Base-by-base conservation (phyloP, 2,797 vertebrate species). In the Malacoraja senta region DNA sequence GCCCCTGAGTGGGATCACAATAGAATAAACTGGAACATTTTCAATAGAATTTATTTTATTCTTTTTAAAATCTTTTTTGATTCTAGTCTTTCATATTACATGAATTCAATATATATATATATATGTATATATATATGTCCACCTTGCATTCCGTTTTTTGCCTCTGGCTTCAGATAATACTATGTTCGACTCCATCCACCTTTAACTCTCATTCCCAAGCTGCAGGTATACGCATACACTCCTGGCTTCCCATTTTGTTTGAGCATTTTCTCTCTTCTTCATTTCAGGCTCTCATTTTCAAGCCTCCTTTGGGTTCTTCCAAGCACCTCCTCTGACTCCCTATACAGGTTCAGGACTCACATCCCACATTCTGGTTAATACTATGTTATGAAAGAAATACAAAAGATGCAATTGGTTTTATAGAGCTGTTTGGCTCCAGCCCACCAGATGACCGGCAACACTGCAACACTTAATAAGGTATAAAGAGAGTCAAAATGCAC, bases 1-100 rank as follows among this genome's bases (percentile, higher is more conserved):
- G 17, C 10, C 38, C 68, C 2, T 74, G 71, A 74, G 1, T 21
- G 24, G 71, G 71, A 21, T 8, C 71, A 74, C n/a, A 78, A 83
- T 0, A 61, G 80, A 29, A 35, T 17, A 78, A 81, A 83, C 10
- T 26, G 44, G 68, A 35, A 35, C n/a, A 35, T 61, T 84, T 29
- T n/a, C 81, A 84, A 61, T n/a, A 84, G 24, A n/a, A 84, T 61
- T 84, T 61, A 61, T 84, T 84, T 84, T 83, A 58, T 83, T 83
- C 26, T 1, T 58, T n/a, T 65, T 32, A 88, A 88, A 61, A 68
- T 88, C 61, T 63, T 35, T 3, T 84, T 1, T 86, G 74, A 77
- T 68, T 12, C 65, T 68, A 68, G 10, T 68, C 10, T 17, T 68
- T 68, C 65, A 68, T 68, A 74, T 19, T 53, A 68, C 65, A 12